A percentile compares a stretch with the other conserved stretches of the same genome.
Evolutionary conservation across 2,797 vertebrate species (phyloP).

Genomic region (Pelochelys cantorii): DNA sequence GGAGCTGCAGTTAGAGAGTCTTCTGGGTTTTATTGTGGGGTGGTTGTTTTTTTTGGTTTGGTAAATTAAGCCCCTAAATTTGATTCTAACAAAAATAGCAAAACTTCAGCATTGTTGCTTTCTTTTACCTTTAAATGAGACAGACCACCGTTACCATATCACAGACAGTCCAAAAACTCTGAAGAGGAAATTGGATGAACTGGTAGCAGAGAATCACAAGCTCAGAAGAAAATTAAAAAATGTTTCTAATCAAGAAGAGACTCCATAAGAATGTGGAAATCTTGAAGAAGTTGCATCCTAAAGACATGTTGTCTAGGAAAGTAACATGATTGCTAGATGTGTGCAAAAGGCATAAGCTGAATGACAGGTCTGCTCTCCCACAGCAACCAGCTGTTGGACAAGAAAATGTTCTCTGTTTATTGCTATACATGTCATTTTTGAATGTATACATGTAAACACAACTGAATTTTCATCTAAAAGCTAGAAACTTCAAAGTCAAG

Average conservation of each 20-base stretch:
- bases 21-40: not conserved
- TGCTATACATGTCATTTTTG: not conserved
- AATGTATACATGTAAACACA: accelerated
- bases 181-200: not conserved
- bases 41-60: not conserved
- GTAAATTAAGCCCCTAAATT: not conserved
- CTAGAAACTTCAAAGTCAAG: not conserved
- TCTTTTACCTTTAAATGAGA: not conserved
- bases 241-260: not conserved
- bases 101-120: not conserved
- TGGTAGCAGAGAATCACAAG: not conserved
- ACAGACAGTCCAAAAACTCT: not conserved
- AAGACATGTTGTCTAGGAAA: not conserved
- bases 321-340: not conserved
- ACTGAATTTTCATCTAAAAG: not conserved
- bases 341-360: not conserved
- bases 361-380: not conserved
- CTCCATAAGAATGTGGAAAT: not conserved
- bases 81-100: not conserved
- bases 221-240: not conserved
- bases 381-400: not conserved
- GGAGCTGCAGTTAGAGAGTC: not conserved
- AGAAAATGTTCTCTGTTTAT: not conserved
- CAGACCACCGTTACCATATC: not conserved
- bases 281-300: not conserved